These are phyloP conservation scores for Halocynthia aurantium DNA, from an alignment of 23 tunicate genomes.

Conservation along the genomic window DNA sequence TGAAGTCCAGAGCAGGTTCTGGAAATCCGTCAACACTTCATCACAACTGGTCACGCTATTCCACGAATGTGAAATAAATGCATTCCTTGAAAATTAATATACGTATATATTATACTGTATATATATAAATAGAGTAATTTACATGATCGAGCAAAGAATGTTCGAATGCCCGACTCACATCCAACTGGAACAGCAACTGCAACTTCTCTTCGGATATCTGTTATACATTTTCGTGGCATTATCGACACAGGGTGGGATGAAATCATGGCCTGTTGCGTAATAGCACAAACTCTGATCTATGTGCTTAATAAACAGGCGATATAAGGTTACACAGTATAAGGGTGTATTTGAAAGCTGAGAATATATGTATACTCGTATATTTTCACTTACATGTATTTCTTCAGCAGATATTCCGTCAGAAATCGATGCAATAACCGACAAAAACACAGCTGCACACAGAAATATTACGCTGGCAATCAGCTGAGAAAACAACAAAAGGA, in stretches of 20 bases:
- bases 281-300: slow-evolving; percentile 11
- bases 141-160: neutral
- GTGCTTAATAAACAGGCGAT: slow-evolving; percentile 10
- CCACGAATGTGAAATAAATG: slow-evolving; percentile 1
- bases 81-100: slow-evolving; percentile 7
- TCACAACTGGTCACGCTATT: slow-evolving; percentile 7
- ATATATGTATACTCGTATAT: neutral
- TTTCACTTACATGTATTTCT: slow-evolving; percentile 9
- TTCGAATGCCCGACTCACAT: neutral
- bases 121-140: neutral
- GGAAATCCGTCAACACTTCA: neutral
- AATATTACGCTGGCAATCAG: slow-evolving; percentile 17
- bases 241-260: slow-evolving; percentile 16
- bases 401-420: slow-evolving; percentile 20
- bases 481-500: slow-evolving; percentile 3
- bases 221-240: neutral
- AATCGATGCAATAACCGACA: slow-evolving; percentile 18
- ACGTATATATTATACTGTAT: neutral
- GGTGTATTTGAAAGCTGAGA: neutral
- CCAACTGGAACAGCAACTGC: slow-evolving; percentile 20
- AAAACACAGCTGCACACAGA: slow-evolving; percentile 1
- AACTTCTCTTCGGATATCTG: slow-evolving; percentile 15
- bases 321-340: neutral
- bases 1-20: slow-evolving; percentile 16
- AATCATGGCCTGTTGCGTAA: slow-evolving; percentile 15